Evolutionary conservation across 2,113 vertebrate species (phyloP).

Genomic region (Dromaius novaehollandiae): DNA sequence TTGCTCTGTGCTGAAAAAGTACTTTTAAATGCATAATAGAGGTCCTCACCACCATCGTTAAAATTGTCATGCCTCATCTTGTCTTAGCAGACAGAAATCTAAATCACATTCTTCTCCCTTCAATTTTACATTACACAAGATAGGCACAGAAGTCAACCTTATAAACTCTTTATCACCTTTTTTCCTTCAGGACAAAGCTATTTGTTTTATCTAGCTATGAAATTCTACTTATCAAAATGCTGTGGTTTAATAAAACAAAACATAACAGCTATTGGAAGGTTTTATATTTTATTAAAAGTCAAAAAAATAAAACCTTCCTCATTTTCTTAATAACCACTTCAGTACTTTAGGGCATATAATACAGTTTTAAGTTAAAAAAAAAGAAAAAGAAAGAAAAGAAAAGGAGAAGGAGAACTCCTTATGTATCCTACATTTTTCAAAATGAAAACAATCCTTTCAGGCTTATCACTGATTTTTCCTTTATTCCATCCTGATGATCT

Average conservation of each 20-base stretch:
- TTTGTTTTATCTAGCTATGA: neutral
- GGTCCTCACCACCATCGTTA: neutral
- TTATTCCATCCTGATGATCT: neutral
- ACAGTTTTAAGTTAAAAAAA: neutral
- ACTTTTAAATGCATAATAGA: neutral
- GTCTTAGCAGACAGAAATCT: neutral
- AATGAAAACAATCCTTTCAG: neutral
- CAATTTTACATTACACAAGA: neutral
- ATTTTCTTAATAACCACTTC: neutral
- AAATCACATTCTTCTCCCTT: neutral
- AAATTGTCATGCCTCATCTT: neutral
- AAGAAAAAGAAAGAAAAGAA: neutral
- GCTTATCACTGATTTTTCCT: neutral
- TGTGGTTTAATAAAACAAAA: neutral
- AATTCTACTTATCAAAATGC: neutral
- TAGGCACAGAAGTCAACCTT: neutral
- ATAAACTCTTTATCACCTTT: neutral
- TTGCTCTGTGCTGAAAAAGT: neutral
- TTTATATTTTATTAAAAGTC: neutral
- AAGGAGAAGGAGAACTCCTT: neutral
- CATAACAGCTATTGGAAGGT: neutral
- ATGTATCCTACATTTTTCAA: neutral
- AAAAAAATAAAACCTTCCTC: neutral
- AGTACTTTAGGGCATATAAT: neutral
- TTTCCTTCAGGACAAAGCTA: neutral